Evolutionary conservation across 2,797 vertebrate species (phyloP).

Genomic region (Otolemur crassicaudatus): DNA sequence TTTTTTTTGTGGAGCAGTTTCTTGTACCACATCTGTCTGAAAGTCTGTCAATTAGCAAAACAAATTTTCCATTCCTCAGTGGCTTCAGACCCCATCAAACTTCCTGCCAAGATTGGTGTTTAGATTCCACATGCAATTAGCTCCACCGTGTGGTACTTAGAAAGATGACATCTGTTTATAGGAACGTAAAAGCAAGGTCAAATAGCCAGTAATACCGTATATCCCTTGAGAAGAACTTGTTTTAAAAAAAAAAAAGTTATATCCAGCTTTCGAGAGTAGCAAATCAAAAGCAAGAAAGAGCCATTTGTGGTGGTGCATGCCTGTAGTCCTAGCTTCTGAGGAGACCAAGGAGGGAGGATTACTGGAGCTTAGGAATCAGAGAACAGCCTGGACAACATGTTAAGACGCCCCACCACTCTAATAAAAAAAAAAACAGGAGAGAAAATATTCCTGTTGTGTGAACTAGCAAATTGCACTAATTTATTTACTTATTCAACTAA

Average conservation of each 20-base stretch:
- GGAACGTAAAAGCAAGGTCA: neutral
- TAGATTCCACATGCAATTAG: constrained; percentile 20
- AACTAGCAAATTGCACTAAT: neutral
- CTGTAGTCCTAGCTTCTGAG: neutral
- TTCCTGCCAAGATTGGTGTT: neutral
- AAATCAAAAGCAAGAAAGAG: neutral
- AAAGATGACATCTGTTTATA: constrained; percentile 21
- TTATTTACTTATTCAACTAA: neutral
- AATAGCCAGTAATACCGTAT: neutral
- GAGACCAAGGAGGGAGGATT: neutral
- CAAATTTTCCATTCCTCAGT: neutral
- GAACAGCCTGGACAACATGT: neutral
- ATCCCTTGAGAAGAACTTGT: neutral
- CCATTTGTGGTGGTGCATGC: neutral
- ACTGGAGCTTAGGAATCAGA: neutral
- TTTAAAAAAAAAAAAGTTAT: neutral
- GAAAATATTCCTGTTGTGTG: neutral
- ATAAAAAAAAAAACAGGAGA: neutral
- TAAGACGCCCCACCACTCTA: neutral
- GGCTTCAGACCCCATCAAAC: neutral
- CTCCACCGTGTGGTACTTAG: constrained; percentile 71
- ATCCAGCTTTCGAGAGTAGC: neutral
- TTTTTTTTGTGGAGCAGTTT: neutral
- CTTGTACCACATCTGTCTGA: neutral
- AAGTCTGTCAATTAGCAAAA: neutral